Conservation (phyloP, 2,888 invertebrate genomes). For the Acronicta psi region DNA sequence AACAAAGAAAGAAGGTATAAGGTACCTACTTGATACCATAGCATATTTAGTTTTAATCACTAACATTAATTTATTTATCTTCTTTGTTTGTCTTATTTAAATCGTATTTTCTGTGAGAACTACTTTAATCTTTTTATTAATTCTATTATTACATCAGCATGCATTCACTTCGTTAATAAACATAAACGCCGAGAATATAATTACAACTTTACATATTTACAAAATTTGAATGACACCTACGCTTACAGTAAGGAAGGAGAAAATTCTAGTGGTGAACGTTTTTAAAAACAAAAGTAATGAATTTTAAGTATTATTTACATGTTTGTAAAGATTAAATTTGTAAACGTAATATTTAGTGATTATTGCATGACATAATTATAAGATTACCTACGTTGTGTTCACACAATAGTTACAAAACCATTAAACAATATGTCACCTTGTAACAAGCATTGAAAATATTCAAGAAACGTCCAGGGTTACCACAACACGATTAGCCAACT, state of each 20-base stretch:
- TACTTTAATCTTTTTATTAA: not conserved
- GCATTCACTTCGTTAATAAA: too few relatives aligned
- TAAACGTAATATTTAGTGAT: too few relatives aligned
- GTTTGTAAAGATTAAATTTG: too few relatives aligned
- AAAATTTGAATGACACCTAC: too few relatives aligned
- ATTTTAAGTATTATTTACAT: too few relatives aligned
- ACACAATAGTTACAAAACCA: not conserved
- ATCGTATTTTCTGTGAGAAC: not conserved
- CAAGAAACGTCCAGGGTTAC: conserved; percentile 28
- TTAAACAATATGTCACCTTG: conserved; percentile 3
- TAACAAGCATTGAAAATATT: conserved; percentile 22
- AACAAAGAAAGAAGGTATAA: conserved; percentile 66
- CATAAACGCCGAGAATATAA: too few relatives aligned
- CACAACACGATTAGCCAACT: conserved; percentile 42
- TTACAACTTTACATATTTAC: too few relatives aligned
- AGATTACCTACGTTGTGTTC: too few relatives aligned
- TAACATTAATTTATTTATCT: conserved; percentile 10
- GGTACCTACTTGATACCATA: not conserved
- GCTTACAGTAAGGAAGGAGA: too few relatives aligned
- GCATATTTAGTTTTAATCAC: conserved; percentile 1
- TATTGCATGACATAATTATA: not conserved
- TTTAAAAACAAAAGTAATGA: too few relatives aligned
- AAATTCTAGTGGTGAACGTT: too few relatives aligned
- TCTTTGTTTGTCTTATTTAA: not conserved
- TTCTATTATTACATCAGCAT: too few relatives aligned